These are phyloP conservation scores for Dendrophyllia cribrosa DNA, from an alignment of 64 coral and sea anemone genomes.

Conservation along the genomic window DNA sequence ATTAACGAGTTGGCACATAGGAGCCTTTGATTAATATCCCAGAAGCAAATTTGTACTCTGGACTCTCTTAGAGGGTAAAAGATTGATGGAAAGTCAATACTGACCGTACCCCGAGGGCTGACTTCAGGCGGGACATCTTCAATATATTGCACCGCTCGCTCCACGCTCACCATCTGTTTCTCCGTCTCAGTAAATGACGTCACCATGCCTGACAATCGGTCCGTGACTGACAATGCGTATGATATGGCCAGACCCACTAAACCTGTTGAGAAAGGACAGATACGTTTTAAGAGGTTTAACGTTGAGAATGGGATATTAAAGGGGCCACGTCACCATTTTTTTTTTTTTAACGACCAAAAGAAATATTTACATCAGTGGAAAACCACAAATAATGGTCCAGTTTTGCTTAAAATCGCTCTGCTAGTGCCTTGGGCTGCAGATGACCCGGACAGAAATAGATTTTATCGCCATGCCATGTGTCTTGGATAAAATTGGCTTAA, in stretches of 20 bases:
- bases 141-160: conserved; percentile 94
- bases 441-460: not conserved
- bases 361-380: too few relatives aligned
- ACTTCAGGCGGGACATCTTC: conserved; percentile 72
- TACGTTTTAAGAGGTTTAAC: too few relatives aligned
- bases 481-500: not conserved
- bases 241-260: conserved; percentile 96
- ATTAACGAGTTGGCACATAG: too few relatives aligned
- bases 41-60: too few relatives aligned
- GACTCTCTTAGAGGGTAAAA: too few relatives aligned
- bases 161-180: conserved; percentile 99
- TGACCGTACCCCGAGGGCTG: conserved; percentile 24
- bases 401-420: too few relatives aligned
- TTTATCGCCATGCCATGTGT: not conserved
- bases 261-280: conserved; percentile 36
- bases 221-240: conserved; percentile 90
- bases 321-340: too few relatives aligned
- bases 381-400: too few relatives aligned
- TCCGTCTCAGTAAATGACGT: conserved; percentile 98
- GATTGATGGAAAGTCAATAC: not conserved
- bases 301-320: too few relatives aligned
- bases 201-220: conserved; percentile 89
- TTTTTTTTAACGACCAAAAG: too few relatives aligned
- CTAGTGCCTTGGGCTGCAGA: too few relatives aligned
- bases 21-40: too few relatives aligned